Evolutionary conservation across 2,888 invertebrate species (phyloP), one percentile per base, ranked within the genome.

Genomic region (Amphipyra berbera): DNA sequence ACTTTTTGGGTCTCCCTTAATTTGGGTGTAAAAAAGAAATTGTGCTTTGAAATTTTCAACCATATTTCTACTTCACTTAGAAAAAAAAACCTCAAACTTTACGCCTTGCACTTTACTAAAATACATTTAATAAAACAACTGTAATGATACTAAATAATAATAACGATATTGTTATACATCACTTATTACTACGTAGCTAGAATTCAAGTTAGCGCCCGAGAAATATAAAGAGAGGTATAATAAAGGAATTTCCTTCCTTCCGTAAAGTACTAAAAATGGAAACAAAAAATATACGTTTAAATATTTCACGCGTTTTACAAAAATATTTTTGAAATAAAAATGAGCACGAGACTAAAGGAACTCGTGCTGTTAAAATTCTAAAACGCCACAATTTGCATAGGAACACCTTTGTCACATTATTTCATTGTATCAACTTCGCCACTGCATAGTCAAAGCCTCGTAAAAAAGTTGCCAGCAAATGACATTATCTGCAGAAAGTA

Each of bases 401-500:
- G 21, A 21, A 21, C 21, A 21, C 52, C 15, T 67, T 60, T 69
- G 65, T 58, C 54, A 60, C 54, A 53, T 55, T 60, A 54, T 65
- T 53, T 65, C 67, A 71, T 69, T 78, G 67, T 74, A 69, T 60
- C 64, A 69, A 47, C 68, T 53, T 42, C 60, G 49, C 67, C 63
- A 62, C 59, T 15, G 57, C 33, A 67, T 50, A 72, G 65, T 52
- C 62, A 77, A 79, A 65, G 42, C 45, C 49, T 73, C 75, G 68
- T 83, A 85, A 86, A 86, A 68, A 88, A 88, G 79, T 87, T 85
- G 40, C 65, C 65, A 78, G 73, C 81, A 88, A 90, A 89, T 83
- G 82, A 85, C 87, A 88, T 88, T 89, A 88, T 88, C 86, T 87
- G 83, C 80, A 83, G 87, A 88, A 91, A 91, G 89, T 90, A 89